Evolutionary conservation across 2,797 vertebrate genomes (phyloP).

Genomic region (Etheostoma perlongum): DNA sequence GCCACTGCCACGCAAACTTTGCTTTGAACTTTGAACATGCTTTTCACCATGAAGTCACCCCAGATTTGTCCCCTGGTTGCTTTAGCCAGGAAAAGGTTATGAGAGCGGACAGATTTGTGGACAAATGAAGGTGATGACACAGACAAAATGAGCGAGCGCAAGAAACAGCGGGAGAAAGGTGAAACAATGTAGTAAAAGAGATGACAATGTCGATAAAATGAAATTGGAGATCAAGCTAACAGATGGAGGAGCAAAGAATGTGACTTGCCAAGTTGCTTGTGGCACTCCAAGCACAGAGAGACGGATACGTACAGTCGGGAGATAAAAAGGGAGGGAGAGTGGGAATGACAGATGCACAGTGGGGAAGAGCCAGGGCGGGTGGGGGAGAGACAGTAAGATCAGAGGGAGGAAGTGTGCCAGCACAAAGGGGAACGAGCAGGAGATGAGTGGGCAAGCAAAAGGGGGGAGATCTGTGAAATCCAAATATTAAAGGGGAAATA

Average conservation of each 20-base stretch:
- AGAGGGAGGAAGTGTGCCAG: slow-evolving; percentile 60
- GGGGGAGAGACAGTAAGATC: slow-evolving; percentile 55
- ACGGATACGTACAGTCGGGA: slow-evolving; percentile 70
- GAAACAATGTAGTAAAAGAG: slow-evolving; percentile 69
- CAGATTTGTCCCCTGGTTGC: slow-evolving; percentile 51
- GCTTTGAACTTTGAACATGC: slow-evolving; percentile 69
- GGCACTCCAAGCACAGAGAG: slow-evolving; percentile 63
- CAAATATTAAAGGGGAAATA: slow-evolving; percentile 51
- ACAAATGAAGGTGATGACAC: slow-evolving; percentile 73
- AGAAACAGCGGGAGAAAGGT: slow-evolving; percentile 40
- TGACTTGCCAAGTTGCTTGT: slow-evolving; percentile 76
- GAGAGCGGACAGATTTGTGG: slow-evolving; percentile 52
- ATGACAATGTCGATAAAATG: slow-evolving; percentile 77
- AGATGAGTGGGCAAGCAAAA: slow-evolving; percentile 51
- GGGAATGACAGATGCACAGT: slow-evolving; percentile 75
- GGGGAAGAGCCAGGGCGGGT: slow-evolving; percentile 41
- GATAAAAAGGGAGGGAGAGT: slow-evolving; percentile 74
- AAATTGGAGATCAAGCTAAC: slow-evolving; percentile 76
- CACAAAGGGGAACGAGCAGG: slow-evolving; percentile 55
- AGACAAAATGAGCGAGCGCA: slow-evolving; percentile 39
- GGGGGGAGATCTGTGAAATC: slow-evolving; percentile 45
- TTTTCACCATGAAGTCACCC: slow-evolving; percentile 61
- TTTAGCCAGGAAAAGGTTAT: slow-evolving; percentile 52
- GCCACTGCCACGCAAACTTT: slow-evolving; percentile 49
- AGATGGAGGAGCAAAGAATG: slow-evolving; percentile 75